These are phyloP conservation scores for Mystacides longicornis DNA, from an alignment of 2,888 invertebrate genomes.

Conservation along the genomic window DNA sequence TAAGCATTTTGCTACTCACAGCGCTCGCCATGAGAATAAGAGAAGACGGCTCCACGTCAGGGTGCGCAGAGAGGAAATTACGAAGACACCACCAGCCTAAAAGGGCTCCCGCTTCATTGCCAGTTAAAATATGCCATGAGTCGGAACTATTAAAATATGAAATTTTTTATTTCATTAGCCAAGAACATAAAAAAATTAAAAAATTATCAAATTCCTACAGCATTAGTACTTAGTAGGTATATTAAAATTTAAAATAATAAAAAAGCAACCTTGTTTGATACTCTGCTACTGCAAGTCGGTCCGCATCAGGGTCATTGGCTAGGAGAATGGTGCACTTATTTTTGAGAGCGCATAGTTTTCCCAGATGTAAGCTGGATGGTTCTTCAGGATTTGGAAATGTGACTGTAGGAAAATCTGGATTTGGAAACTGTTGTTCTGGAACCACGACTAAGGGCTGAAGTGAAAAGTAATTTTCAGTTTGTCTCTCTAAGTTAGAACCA, in stretches of 20 bases:
- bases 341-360: constrained; percentile 69
- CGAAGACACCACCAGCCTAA: constrained; percentile 90
- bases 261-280: constrained; percentile 61
- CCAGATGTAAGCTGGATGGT: constrained; percentile 66
- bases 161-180: neutral
- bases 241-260: no score
- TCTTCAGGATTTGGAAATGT: constrained; percentile 98
- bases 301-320: constrained; percentile 98
- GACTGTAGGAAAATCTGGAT: constrained; percentile 97
- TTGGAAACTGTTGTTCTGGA: constrained; percentile 72
- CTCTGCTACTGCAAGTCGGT: constrained; percentile 90
- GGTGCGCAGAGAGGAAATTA: constrained; percentile 39
- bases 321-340: constrained; percentile 67
- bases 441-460: constrained; percentile 57
- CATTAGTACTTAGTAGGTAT: no score
- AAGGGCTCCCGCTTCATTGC: constrained; percentile 91
- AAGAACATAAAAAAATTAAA: neutral
- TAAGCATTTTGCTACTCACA: constrained; percentile 92
- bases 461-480: neutral
- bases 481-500: neutral
- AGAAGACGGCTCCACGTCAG: constrained; percentile 46
- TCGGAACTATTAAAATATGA: constrained; percentile 40
- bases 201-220: neutral
- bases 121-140: constrained; percentile 84
- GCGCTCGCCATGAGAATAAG: constrained; percentile 86